Base-by-base conservation (phyloP, 2,797 vertebrate species). In the Brachyalestes nurse region DNA sequence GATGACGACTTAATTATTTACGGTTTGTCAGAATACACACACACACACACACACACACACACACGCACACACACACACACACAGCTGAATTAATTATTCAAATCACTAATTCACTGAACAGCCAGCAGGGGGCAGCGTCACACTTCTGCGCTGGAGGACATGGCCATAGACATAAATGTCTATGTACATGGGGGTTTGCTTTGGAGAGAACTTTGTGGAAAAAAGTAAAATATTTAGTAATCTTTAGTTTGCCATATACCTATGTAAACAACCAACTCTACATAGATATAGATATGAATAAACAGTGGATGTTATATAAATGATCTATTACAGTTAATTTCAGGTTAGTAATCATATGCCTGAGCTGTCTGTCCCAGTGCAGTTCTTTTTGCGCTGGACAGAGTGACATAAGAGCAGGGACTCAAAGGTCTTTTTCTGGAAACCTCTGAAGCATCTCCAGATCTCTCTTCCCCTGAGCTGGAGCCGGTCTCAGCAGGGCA, bases 331-430 rank as follows among this genome's bases (percentile, higher is more conserved):
- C 12, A 2, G 5, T 34, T 34, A 62, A 28, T 34, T 38, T 66
- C 28, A 19, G 64, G 8, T 19, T 67, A 21, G 40, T 67, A 40
- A 40, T 45, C 13, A 14, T 21, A 12, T 45, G 40, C 19, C n/a
- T 9, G 10, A 5, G 0, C 19, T 4, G 19, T 45, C 4, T 86
- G 83, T 25, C 88, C 82, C 85, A 78, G 73, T 72, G 89, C 82
- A 66, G 85, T 80, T 88, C 86, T 94, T 88, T 96, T 97, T 67
- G 90, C 8, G 47, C 62, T 38, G 23, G 70, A 17, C 65, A 62
- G 47, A 55, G 40, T 28, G 16, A 2, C 58, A 21, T 34, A 81
- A 75, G 83, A 62, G 16, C 86, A 81, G 0, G 91, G 86, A 81
- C 85, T 82, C 0, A 70, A 78, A 1, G 82, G 79, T 47, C 92